Evolutionary conservation across 2,888 invertebrate genomes (phyloP).

Genomic region (Allacma fusca): DNA sequence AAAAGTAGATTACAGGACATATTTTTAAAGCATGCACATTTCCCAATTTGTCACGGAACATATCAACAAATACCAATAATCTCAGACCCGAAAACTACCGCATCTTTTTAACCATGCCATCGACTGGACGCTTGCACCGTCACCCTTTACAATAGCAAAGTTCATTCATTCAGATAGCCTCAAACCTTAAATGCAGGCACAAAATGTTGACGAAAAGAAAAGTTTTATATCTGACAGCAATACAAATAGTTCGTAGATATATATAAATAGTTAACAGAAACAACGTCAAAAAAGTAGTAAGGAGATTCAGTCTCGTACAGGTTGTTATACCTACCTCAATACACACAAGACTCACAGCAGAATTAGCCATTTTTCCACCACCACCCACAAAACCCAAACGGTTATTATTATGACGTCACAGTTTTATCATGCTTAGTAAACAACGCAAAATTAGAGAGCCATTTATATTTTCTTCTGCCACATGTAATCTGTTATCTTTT

Average conservation of each 20-base stretch:
- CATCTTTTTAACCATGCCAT: neutral
- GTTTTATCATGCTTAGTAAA: neutral
- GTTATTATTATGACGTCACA: neutral
- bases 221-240: neutral
- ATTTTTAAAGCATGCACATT: slow-evolving; percentile 3
- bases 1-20: neutral
- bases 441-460: neutral
- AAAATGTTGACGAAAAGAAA: neutral
- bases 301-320: neutral
- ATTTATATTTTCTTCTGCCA: too few species aligned
- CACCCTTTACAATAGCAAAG: neutral
- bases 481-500: too few species aligned
- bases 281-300: neutral
- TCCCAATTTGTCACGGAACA: neutral
- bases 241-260: too few species aligned
- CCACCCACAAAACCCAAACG: slow-evolving; percentile 36
- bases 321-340: slow-evolving; percentile 36
- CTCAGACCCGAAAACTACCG: neutral
- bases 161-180: neutral
- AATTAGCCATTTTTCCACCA: slow-evolving; percentile 35
- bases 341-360: slow-evolving; percentile 36
- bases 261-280: neutral
- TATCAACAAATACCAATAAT: neutral
- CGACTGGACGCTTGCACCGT: neutral
- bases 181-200: neutral